Evolutionary conservation across 2,888 invertebrate genomes (phyloP).

Genomic region (Priocnemis perturbator): DNA sequence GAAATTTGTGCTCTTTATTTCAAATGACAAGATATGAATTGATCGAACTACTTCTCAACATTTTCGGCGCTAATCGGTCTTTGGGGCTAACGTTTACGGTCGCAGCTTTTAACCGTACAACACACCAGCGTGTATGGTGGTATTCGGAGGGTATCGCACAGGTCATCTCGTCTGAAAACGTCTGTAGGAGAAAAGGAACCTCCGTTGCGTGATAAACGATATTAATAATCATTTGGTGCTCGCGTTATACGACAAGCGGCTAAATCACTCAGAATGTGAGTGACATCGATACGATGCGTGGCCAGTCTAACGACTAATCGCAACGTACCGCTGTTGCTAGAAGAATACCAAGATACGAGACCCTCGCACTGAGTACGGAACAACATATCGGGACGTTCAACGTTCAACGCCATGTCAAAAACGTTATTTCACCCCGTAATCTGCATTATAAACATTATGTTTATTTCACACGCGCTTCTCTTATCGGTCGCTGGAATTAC

Average conservation of each 20-base stretch:
- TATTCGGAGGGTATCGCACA: constrained; percentile 52
- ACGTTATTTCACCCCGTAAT: too few relatives aligned
- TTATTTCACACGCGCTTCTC: neutral
- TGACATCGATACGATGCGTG: constrained; percentile 7
- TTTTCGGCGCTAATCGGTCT: constrained; percentile 6
- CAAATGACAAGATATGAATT: neutral
- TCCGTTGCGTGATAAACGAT: constrained; percentile 45
- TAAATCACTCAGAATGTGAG: constrained; percentile 1
- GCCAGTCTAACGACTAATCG: too few relatives aligned
- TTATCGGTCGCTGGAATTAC: constrained; percentile 13
- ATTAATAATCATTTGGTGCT: constrained; percentile 45
- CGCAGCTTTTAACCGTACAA: neutral
- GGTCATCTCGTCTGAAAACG: constrained; percentile 47
- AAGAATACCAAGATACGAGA: too few relatives aligned
- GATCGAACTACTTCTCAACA: neutral
- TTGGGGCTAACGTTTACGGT: constrained; percentile 10
- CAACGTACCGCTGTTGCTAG: too few relatives aligned
- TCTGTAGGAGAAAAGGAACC: constrained; percentile 40
- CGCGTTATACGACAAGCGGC: constrained; percentile 15
- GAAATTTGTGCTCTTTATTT: too few relatives aligned
- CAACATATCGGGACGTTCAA: too few relatives aligned
- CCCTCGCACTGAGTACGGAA: too few relatives aligned
- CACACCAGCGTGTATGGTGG: constrained; percentile 9
- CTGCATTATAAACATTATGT: too few relatives aligned
- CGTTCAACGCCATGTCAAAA: too few relatives aligned